Evolutionary conservation across 2,797 vertebrate species (phyloP).

Genomic region (Potorous gilbertii): DNA sequence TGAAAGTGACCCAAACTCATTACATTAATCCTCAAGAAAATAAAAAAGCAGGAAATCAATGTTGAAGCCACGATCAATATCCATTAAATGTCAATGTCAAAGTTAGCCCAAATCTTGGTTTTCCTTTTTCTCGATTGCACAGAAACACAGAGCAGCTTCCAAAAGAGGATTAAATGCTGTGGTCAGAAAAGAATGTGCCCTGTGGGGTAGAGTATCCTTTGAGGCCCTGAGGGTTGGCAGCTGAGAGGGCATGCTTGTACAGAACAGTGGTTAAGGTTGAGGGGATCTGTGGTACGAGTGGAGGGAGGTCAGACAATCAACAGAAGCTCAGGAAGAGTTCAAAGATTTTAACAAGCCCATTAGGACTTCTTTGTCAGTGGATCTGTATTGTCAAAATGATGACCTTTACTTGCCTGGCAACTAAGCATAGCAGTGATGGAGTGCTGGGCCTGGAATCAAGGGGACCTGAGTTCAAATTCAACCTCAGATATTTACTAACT

Average conservation of each 20-base stretch:
- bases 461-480: background rate
- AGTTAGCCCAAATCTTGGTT: background rate
- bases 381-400: background rate
- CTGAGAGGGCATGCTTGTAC: background rate
- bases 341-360: background rate
- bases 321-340: background rate
- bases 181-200: background rate
- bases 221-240: background rate
- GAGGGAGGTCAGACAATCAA: background rate
- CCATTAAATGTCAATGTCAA: background rate
- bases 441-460: background rate
- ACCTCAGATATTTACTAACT: background rate
- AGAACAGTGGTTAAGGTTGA: background rate
- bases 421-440: background rate
- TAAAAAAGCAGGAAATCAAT: slow-evolving; percentile 27
- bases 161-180: background rate
- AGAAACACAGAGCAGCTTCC: too few relatives aligned
- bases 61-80: background rate
- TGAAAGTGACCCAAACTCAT: slow-evolving; percentile 23
- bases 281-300: background rate
- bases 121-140: background rate
- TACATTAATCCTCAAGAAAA: slow-evolving; percentile 1
- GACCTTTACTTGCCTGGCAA: background rate
- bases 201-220: background rate
- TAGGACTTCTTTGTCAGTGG: background rate